Percentiles rank a stretch among this genome's conserved stretches.
Conservation (phyloP, 2,888 invertebrate genomes). For the Orthonevra nobilis region DNA sequence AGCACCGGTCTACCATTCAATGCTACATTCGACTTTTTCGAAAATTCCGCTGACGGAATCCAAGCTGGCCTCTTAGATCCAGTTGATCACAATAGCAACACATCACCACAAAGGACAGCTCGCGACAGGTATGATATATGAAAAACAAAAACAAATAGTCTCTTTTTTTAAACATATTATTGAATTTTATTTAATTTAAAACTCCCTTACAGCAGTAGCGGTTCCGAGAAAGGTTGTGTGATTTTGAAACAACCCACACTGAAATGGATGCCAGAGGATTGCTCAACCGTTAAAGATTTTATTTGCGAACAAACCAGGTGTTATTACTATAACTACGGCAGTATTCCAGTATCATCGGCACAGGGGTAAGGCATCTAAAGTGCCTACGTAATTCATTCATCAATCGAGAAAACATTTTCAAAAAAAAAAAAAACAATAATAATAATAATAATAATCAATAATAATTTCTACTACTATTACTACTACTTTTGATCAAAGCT, state of each 20-base stretch:
- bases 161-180: conserved; percentile 48
- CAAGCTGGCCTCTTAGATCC: conserved; percentile 81
- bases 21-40: conserved; percentile 92
- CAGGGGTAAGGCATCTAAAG: conserved; percentile 88
- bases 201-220: conserved; percentile 84
- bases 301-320: conserved; percentile 94
- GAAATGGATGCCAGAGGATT: conserved; percentile 91
- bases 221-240: conserved; percentile 87
- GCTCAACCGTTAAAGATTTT: conserved; percentile 91
- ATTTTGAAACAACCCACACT: conserved; percentile 88
- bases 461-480: conserved; percentile 51
- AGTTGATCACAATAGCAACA: conserved; percentile 86
- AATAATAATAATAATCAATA: conserved; percentile 60
- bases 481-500: conserved; percentile 56
- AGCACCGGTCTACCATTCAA: conserved; percentile 93
- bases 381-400: conserved; percentile 64
- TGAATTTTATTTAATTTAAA: too few relatives aligned
- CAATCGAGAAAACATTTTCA: conserved; percentile 66
- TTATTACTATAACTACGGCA: conserved; percentile 95
- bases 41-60: conserved; percentile 81
- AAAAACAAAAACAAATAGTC: too few relatives aligned
- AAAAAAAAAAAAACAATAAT: conserved; percentile 35
- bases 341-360: conserved; percentile 92
- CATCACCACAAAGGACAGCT: conserved; percentile 89
- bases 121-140: conserved; percentile 82